A percentile compares a stretch with the other conserved stretches of the same genome.
Evolutionary conservation across 2,797 vertebrate species (phyloP).

Genomic region (Phataginus tetradactyla): DNA sequence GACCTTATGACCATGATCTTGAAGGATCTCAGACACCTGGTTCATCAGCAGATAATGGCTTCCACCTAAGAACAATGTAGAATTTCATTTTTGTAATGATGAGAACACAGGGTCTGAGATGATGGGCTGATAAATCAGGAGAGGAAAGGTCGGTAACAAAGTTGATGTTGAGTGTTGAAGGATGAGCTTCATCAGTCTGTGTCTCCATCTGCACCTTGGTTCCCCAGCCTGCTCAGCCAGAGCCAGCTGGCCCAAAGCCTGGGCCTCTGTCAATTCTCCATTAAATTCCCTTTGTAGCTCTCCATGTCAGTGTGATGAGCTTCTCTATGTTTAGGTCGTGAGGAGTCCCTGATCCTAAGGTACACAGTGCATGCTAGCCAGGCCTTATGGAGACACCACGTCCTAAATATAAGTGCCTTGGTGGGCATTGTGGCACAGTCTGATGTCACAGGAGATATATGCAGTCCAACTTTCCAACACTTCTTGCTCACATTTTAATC

Average conservation of each 20-base stretch:
- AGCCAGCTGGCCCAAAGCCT: not conserved
- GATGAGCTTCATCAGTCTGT: not conserved
- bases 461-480: not conserved
- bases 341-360: not conserved
- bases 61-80: conserved; percentile 25
- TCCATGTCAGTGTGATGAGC: not conserved
- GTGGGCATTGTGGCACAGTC: not conserved
- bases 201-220: not conserved
- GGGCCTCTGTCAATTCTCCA: not conserved
- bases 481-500: not conserved
- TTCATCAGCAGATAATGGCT: conserved; percentile 53
- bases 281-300: not conserved
- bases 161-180: not conserved
- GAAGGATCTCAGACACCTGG: conserved; percentile 12
- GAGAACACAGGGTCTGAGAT: not conserved
- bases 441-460: not conserved
- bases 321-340: not conserved
- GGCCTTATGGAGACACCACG: not conserved
- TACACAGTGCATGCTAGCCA: not conserved
- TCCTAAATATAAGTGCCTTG: not conserved
- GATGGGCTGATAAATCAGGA: not conserved
- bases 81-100: not conserved
- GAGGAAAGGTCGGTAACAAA: not conserved
- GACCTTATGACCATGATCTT: conserved; percentile 38
- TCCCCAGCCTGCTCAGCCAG: not conserved